Evolutionary conservation across 2,888 invertebrate genomes (phyloP), one percentile per base, ranked within the genome.

Genomic region (Cetonia aurata): DNA sequence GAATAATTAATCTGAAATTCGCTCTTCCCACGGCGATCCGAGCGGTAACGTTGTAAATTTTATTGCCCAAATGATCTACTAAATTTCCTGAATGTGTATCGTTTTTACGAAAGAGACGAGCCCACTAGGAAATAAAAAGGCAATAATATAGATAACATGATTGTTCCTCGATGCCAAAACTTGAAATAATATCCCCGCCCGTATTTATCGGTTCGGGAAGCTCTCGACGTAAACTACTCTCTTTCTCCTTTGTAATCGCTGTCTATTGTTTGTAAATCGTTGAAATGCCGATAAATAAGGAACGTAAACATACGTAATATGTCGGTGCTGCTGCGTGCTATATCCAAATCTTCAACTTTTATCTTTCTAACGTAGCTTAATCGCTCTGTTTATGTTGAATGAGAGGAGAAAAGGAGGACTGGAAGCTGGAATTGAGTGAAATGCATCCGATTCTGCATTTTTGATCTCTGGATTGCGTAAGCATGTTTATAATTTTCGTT

Each of bases 1-100:
- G 56, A 70, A 70, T 67, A 70, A 65, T 70, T 65, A 70, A 70
- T 70, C 70, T 70, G 65, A 65, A 70, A 66, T 70, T 70, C 57
- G 65, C 56, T 55, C 50, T 44, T 70, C 55, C 66, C 42, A 60
- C 31, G 60, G 60, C 60, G 60, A 33, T 60, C 60, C 33, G 48
- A 60, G 48, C 60, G 66, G 25, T 25, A 66, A 66, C 57, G 65
- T 70, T 70, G 65, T 70, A 55, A 66, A 66, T 66, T 70, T 70
- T 70, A 70, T 66, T 56, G 70, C 59, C 50, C 50, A 65, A 70
- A 70, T 70, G 62, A 70, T 65, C 56, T 56, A 65, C 66, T 66
- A 46, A 57, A 70, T 70, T 70, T 66, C 65, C 41, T 59, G 52
- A 59, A 48, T 69, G 69, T 69, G 59, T 69, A 69, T 69, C 60